Base-by-base conservation (phyloP, 2,797 vertebrate species). In the Dipus sagitta region DNA sequence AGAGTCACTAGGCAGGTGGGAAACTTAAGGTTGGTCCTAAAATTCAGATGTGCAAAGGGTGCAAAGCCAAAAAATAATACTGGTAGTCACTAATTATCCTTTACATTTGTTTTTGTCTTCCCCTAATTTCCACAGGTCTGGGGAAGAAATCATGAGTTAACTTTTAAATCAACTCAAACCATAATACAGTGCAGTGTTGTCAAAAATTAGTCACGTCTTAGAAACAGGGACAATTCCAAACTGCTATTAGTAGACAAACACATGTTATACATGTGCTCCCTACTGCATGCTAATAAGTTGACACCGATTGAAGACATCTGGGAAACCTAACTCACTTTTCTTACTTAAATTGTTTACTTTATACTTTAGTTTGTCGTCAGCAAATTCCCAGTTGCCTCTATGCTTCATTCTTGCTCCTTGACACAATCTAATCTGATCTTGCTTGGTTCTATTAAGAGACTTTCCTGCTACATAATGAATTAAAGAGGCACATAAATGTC, bases 291-390 rank as follows among this genome's bases (percentile, higher is more conserved):
- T 93, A 88, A 67, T 83, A 94, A 95, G 86, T 58, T 77, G 91
- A 87, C 87, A 78, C 21, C 94, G 75, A 92, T 24, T 83, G 87
- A 94, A 95, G 95, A 87, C 64, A 88, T 77, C 60, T 86, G 70
- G 58, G 64, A 90, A 92, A 86, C 65, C 82, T 83, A 95, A 97
- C 92, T 94, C 93, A 85, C 20, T 87, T 95, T 91, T 96, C 86
- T 94, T 93, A 91, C 62, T 97, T 96, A 88, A 82, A 89, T 67
- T 88, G 79, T 95, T 97, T 96, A 64, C 58, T 30, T 71, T 90
- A 86, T 84, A 52, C 62, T 95, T 96, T 91, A 89, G 92, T 96
- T 87, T 92, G 38, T 90, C 89, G 95, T 91, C 34, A 85, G 86
- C 10, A 85, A 93, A 96, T 91, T 89, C 42, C 70, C 24, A 0